Percentiles rank a stretch among this genome's conserved stretches.
Conservation (phyloP, 1,140 invertebrate species). For the Camponotus floridanus region DNA sequence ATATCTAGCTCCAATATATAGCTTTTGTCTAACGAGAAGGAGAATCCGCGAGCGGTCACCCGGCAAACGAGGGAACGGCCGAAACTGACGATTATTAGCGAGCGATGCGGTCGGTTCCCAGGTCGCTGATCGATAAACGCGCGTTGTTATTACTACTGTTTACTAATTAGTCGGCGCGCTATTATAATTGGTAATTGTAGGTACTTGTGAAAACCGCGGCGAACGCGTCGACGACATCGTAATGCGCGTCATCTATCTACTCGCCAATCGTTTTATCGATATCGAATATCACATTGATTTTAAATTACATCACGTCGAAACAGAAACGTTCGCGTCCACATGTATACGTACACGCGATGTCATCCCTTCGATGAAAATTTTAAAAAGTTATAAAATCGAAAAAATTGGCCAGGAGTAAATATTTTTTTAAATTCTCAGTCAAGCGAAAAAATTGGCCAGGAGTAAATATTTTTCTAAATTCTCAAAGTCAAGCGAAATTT, state of each 20-base stretch:
- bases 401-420: neutral
- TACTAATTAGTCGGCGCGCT: conserved; percentile 69
- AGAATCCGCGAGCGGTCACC: neutral
- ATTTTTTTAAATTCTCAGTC: neutral
- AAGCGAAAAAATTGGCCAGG: neutral
- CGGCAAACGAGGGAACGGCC: conserved; percentile 6
- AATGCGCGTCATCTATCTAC: conserved; percentile 22
- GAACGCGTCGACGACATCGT: neutral
- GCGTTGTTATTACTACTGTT: conserved; percentile 72
- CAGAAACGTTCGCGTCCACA: neutral
- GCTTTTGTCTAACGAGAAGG: neutral
- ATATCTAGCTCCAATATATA: too few species aligned
- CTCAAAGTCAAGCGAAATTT: neutral
- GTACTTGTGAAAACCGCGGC: conserved; percentile 11
- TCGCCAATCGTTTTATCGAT: conserved; percentile 16
- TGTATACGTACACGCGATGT: neutral
- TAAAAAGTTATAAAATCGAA: neutral
- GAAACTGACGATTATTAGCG: conserved; percentile 54
- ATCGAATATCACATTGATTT: conserved; percentile 59
- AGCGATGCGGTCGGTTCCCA: neutral
- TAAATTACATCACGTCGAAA: conserved; percentile 40
- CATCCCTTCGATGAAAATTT: conserved; percentile 11
- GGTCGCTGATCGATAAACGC: conserved; percentile 61
- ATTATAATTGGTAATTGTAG: conserved; percentile 74
- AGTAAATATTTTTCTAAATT: neutral